Percentiles rank a stretch among this genome's conserved stretches.
phyloP scores from a whole-genome alignment of 2,888 invertebrate species.

The Tridacna gigas region DNA sequence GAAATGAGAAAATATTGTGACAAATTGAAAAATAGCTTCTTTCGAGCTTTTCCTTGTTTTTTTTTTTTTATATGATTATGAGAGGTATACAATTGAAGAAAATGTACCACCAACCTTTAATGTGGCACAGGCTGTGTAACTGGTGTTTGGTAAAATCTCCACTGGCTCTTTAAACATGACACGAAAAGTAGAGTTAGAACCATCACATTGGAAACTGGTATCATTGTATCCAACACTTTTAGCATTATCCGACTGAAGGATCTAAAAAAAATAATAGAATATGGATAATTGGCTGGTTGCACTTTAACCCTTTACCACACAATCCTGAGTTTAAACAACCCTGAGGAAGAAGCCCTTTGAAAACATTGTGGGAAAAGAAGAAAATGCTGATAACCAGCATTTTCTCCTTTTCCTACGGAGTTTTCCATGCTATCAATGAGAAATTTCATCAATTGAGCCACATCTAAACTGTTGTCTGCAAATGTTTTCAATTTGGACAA shows the following conservation, averaged over 20 bases:
- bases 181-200: conserved; percentile 91
- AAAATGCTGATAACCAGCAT: not conserved
- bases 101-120: conserved; percentile 87
- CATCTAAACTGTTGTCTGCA: too few relatives aligned
- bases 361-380: conserved; percentile 10
- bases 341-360: not conserved
- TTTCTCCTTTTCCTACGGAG: not conserved
- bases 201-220: conserved; percentile 92
- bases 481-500: too few relatives aligned
- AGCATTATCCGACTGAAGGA: conserved; percentile 91
- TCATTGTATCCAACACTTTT: conserved; percentile 91
- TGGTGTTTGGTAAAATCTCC: conserved; percentile 91
- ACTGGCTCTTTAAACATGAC: conserved; percentile 94
- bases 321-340: not conserved
- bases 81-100: too few relatives aligned
- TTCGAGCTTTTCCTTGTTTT: too few relatives aligned
- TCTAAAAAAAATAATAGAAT: conserved; percentile 82
- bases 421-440: too few relatives aligned
- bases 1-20: too few relatives aligned
- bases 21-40: too few relatives aligned
- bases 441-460: too few relatives aligned
- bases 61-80: too few relatives aligned
- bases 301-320: not conserved
- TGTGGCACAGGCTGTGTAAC: conserved; percentile 92
- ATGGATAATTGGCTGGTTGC: too few relatives aligned